These are phyloP conservation scores for Drosophila helvetica DNA, from an alignment of 2,888 invertebrate genomes.

Conservation along the genomic window DNA sequence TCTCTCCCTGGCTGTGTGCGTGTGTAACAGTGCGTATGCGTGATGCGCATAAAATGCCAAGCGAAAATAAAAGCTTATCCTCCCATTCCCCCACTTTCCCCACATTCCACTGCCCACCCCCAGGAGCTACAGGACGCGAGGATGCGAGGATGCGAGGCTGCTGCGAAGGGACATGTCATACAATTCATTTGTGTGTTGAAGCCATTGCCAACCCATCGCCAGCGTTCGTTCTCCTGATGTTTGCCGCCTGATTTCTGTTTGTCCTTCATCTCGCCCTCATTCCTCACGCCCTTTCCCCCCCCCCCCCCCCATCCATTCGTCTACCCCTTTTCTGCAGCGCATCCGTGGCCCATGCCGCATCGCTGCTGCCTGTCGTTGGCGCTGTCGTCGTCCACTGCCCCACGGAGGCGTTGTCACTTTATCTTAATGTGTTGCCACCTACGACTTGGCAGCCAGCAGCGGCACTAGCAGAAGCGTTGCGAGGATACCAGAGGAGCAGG, in stretches of 20 bases:
- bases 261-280: constrained; percentile 60
- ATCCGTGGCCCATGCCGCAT: neutral
- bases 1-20: constrained; percentile 18
- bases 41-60: constrained; percentile 78
- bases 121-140: neutral
- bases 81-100: constrained; percentile 3
- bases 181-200: constrained; percentile 74
- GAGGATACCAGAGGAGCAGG: constrained; percentile 24
- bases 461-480: constrained; percentile 7
- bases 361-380: constrained; percentile 26
- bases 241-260: constrained; percentile 71
- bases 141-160: neutral
- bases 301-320: neutral
- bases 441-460: constrained; percentile 65
- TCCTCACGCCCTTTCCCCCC: constrained; percentile 5
- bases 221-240: constrained; percentile 39
- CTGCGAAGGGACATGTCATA: constrained; percentile 41
- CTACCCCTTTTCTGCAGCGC: constrained; percentile 69
- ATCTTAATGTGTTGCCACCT: constrained; percentile 81
- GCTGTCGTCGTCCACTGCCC: constrained; percentile 42
- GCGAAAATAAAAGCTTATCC: constrained; percentile 71
- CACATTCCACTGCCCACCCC: neutral
- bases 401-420: constrained; percentile 76
- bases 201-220: constrained; percentile 11
- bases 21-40: constrained; percentile 76